Conservation (phyloP, 2,888 invertebrate genomes). For the Apamea epomidion region DNA sequence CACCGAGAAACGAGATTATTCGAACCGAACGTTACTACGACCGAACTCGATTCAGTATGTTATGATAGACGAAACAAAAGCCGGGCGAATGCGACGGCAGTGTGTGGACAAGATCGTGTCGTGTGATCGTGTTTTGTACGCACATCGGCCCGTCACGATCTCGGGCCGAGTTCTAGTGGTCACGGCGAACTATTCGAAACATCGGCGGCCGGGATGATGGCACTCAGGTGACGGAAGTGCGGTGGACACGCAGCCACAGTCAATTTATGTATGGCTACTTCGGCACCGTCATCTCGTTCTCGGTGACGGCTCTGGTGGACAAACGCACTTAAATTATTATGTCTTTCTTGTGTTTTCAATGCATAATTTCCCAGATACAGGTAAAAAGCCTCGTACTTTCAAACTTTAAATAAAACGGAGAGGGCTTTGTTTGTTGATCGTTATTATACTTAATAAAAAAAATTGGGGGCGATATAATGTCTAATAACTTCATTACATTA, state of each 20-base stretch:
- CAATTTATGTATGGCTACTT: not conserved
- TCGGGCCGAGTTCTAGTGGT: not conserved
- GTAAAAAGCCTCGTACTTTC: not conserved
- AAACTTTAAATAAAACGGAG: not conserved
- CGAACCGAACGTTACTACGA: not conserved
- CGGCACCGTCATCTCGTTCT: not conserved
- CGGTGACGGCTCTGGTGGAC: not conserved
- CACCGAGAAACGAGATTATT: not conserved
- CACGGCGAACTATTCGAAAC: too few relatives aligned
- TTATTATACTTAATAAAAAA: too few relatives aligned
- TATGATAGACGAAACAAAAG: not conserved
- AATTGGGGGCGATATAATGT: too few relatives aligned
- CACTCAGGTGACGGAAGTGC: not conserved
- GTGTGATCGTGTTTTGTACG: not conserved
- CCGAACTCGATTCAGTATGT: not conserved
- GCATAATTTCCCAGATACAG: not conserved
- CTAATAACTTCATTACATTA: conserved; percentile 19
- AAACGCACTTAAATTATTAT: not conserved
- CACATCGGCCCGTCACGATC: not conserved
- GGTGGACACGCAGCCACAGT: not conserved
- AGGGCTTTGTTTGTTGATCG: not conserved
- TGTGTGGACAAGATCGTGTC: not conserved
- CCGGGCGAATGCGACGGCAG: not conserved
- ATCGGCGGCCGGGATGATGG: not conserved
- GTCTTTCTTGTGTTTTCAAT: too few relatives aligned